A percentile compares a stretch with the other conserved stretches of the same genome.
phyloP scores from a whole-genome alignment of 2,888 invertebrate species.

The Synanthedon andrenaeformis region DNA sequence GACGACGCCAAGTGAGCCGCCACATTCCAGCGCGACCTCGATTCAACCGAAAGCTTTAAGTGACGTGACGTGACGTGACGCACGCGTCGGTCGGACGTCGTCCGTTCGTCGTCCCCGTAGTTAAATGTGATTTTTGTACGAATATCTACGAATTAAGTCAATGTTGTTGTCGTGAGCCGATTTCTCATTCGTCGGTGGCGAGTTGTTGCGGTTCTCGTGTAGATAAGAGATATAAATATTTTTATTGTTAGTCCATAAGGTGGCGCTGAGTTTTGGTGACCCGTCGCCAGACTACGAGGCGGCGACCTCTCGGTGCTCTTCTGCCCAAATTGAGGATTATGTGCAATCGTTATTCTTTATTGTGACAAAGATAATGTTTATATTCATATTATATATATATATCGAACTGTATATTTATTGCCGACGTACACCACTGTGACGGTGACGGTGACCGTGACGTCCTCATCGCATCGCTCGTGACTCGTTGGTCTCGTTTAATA shows the following conservation, averaged over 20 bases:
- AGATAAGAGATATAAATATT: background rate
- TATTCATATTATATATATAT: background rate
- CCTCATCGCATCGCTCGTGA: no score
- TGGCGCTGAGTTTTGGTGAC: no score
- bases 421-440: no score
- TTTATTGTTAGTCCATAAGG: background rate
- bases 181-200: background rate
- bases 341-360: background rate
- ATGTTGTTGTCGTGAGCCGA: background rate
- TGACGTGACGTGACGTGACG: background rate
- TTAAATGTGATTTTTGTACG: constrained; percentile 1
- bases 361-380: background rate
- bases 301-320: background rate
- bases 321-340: background rate
- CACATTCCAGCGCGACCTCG: constrained; percentile 1
- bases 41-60: no score
- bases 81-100: background rate
- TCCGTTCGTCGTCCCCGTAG: background rate
- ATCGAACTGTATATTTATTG: no score
- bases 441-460: no score
- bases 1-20: constrained; percentile 79
- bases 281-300: background rate
- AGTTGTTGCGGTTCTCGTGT: background rate
- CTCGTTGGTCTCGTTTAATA: no score
- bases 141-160: background rate